These are phyloP conservation scores for Holacanthella duospinosa DNA, from an alignment of 2,888 invertebrate species.

Conservation along the genomic window DNA sequence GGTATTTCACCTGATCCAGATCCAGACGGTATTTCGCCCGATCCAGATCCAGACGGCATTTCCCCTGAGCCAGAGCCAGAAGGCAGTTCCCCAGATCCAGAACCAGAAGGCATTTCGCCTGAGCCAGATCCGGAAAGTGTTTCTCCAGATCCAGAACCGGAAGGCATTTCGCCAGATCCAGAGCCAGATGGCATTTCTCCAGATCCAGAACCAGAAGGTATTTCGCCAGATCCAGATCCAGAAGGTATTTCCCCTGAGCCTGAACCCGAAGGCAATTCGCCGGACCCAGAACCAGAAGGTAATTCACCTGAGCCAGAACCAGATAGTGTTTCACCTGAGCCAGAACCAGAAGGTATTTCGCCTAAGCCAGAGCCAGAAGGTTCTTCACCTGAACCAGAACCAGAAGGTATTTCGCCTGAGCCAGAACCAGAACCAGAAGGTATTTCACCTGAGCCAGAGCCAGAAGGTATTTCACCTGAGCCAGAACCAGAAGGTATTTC, in stretches of 20 bases:
- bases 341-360: not conserved
- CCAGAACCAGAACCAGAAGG: not conserved
- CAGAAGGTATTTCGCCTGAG: not conserved
- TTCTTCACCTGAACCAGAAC: not conserved
- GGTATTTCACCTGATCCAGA: not conserved
- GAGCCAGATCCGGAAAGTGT: not conserved
- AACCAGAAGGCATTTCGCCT: no score
- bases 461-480: not conserved
- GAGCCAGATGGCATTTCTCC: not conserved
- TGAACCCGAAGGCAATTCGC: not conserved
- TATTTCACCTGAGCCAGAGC: not conserved
- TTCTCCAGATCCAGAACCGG: conserved; percentile 2
- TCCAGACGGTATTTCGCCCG: not conserved
- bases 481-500: not conserved
- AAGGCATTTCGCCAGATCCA: not conserved
- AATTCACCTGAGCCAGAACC: not conserved
- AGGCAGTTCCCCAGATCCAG: not conserved
- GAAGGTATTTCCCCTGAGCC: not conserved
- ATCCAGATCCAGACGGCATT: no score
- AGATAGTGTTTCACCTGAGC: not conserved
- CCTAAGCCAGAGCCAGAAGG: not conserved
- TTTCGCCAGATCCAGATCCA: no score
- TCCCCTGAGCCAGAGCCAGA: not conserved
- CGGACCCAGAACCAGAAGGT: not conserved
- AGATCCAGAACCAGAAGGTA: not conserved